These are phyloP conservation scores for Diadegma fenestrale DNA, from an alignment of 2,888 invertebrate genomes.

Conservation along the genomic window DNA sequence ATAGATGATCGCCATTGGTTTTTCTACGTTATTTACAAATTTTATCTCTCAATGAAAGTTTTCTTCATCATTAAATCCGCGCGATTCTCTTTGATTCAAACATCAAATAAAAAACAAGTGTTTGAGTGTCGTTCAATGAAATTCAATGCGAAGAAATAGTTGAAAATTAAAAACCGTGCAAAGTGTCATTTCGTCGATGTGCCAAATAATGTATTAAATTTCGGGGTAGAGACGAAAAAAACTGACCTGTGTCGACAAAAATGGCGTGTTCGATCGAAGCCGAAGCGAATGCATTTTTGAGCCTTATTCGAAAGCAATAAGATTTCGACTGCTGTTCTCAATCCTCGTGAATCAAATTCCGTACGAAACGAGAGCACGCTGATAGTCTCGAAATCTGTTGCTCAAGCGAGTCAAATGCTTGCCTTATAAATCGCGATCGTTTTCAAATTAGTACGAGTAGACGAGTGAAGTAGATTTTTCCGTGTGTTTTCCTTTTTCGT, in stretches of 20 bases:
- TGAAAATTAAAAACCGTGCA: not conserved
- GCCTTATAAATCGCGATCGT: not conserved
- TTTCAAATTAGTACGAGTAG: not conserved
- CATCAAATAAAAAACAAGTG: not conserved
- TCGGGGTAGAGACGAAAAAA: not conserved
- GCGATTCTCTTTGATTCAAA: not conserved
- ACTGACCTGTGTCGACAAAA: conserved; percentile 31
- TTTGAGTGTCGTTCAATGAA: not conserved
- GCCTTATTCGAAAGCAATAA: conserved; percentile 35
- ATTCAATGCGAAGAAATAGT: not conserved
- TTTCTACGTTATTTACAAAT: too few species aligned
- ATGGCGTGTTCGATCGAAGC: not conserved
- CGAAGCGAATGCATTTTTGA: conserved; percentile 5
- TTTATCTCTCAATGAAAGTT: too few species aligned
- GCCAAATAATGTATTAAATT: conserved; percentile 5
- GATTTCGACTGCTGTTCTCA: not conserved
- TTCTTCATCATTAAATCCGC: too few species aligned
- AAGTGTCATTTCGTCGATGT: conserved; percentile 12
- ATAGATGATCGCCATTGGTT: too few species aligned
- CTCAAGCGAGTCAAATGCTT: not conserved
- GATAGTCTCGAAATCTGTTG: not conserved
- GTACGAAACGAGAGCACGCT: not conserved
- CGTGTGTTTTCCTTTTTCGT: not conserved
- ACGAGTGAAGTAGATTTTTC: not conserved
- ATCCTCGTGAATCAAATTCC: conserved; percentile 5